Percentiles rank a stretch among this genome's conserved stretches.
These are phyloP conservation scores for Ochotona princeps DNA, from an alignment of 2,113 vertebrate genomes.

Conservation along the genomic window DNA sequence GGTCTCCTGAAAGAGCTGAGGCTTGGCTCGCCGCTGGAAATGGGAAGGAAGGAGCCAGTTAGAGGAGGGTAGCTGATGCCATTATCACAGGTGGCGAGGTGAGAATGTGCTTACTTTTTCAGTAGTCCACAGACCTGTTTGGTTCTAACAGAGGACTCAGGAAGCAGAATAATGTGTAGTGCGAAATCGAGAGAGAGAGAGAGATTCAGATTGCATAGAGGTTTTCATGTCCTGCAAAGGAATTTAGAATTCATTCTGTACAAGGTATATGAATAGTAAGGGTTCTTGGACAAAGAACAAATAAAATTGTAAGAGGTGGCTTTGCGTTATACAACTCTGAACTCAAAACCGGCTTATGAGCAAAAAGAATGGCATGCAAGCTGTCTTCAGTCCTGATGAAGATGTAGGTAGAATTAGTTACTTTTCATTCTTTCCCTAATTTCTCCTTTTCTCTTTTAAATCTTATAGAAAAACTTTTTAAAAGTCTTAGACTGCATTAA, in stretches of 20 bases:
- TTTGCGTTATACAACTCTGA: background rate
- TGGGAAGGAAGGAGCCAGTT: background rate
- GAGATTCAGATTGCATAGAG: background rate
- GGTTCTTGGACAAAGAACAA: background rate
- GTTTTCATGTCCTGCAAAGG: conserved; percentile 22
- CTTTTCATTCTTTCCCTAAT: background rate
- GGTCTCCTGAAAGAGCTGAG: background rate
- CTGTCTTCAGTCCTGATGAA: background rate
- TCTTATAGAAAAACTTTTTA: conserved; percentile 2
- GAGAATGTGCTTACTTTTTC: background rate
- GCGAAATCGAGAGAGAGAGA: conserved; percentile 18
- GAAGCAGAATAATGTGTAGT: background rate
- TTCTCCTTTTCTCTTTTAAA: conserved; percentile 33
- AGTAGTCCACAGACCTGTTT: background rate
- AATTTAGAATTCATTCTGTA: conserved; percentile 9
- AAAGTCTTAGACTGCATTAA: conserved; percentile 46
- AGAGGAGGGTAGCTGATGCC: background rate
- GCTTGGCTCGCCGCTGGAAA: background rate
- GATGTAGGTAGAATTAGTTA: background rate
- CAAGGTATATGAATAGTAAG: background rate
- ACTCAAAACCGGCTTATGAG: background rate
- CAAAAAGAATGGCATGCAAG: background rate
- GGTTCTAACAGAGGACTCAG: background rate
- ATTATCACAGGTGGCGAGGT: background rate
- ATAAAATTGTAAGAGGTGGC: background rate